These are phyloP conservation scores for Asarcornis scutulata DNA, from an alignment of 2,113 vertebrate genomes.

Conservation along the genomic window DNA sequence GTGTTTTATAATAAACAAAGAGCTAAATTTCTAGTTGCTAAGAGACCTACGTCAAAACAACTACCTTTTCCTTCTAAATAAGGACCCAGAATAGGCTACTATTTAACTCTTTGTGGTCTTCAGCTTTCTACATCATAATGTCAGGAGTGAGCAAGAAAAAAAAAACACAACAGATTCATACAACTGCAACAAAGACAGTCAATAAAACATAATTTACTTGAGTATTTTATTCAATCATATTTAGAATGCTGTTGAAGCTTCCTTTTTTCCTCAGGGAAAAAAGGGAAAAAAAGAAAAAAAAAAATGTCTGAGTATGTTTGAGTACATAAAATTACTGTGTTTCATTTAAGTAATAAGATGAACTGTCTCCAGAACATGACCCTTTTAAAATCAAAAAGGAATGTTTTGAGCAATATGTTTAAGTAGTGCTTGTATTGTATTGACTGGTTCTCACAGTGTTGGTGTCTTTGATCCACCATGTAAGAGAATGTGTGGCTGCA, in stretches of 20 bases:
- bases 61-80: constrained; percentile 66
- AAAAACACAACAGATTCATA: neutral
- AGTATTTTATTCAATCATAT: neutral
- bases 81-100: constrained; percentile 47
- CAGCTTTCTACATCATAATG: neutral
- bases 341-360: neutral
- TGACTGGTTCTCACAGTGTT: constrained; percentile 36
- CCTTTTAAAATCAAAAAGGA: constrained; percentile 42
- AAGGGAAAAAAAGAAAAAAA: neutral
- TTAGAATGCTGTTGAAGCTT: neutral
- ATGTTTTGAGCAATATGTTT: constrained; percentile 53
- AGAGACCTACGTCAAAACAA: constrained; percentile 74
- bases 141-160: neutral
- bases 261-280: neutral
- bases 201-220: neutral
- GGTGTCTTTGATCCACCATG: constrained; percentile 64
- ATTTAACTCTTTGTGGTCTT: constrained; percentile 73
- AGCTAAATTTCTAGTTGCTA: constrained; percentile 77
- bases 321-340: constrained; percentile 24
- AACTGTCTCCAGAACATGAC: constrained; percentile 8
- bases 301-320: neutral
- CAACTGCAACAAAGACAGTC: neutral
- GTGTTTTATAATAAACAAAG: constrained; percentile 74
- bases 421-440: constrained; percentile 42
- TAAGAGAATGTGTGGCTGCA: constrained; percentile 64